Conservation (phyloP, 2,797 vertebrate species). For the Dendrocincla tyrannina region DNA sequence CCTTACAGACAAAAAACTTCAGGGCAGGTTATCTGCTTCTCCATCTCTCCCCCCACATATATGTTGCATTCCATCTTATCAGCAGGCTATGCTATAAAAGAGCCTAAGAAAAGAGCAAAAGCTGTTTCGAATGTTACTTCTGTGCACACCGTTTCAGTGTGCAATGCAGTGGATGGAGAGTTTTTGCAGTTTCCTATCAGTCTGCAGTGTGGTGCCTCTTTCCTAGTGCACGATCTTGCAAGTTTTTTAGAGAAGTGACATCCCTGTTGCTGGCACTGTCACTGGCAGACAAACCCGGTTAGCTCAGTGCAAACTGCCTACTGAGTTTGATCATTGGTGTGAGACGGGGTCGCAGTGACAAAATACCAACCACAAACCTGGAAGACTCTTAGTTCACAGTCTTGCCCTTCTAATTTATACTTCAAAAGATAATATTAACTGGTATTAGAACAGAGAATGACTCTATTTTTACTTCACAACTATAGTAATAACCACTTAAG, state of each 20-base stretch:
- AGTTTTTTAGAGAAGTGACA: neutral
- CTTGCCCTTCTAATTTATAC: slow-evolving; percentile 37
- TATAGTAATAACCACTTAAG: neutral
- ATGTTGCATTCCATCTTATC: neutral
- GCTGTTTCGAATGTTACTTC: neutral
- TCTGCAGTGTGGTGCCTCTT: neutral
- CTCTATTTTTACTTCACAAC: neutral
- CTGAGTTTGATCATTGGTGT: slow-evolving; percentile 3
- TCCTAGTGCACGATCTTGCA: neutral
- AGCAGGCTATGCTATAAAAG: neutral
- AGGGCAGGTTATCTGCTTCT: neutral
- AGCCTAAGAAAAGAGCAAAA: neutral
- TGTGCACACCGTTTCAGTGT: neutral
- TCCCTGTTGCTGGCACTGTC: neutral
- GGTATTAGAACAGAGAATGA: neutral
- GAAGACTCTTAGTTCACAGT: neutral
- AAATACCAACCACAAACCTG: neutral
- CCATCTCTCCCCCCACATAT: neutral
- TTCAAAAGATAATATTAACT: neutral
- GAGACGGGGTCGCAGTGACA: neutral
- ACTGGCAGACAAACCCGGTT: neutral
- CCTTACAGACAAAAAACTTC: neutral
- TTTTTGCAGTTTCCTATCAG: neutral
- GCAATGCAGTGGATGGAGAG: neutral
- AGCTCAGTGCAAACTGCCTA: neutral